Percentiles rank a stretch among this genome's conserved stretches.
Evolutionary conservation across 2,113 vertebrate genomes (phyloP).

Genomic region (Rana temporaria): DNA sequence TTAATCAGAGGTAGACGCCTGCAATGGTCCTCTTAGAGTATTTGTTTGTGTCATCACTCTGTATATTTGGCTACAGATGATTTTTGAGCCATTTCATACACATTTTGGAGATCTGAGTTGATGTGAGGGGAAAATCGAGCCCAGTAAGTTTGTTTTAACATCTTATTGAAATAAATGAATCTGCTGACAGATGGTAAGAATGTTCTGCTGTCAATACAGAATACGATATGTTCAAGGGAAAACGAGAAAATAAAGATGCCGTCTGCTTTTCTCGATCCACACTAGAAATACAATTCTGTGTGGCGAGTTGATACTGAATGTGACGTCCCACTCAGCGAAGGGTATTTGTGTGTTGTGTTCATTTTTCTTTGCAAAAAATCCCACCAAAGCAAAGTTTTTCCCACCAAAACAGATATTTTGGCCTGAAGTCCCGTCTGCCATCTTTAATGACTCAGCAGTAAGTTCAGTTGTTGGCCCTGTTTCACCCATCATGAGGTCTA

Average conservation of each 20-base stretch:
- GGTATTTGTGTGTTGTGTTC: neutral
- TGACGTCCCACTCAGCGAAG: neutral
- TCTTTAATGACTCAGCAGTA: no score
- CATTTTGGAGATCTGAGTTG: constrained; percentile 25
- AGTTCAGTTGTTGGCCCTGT: no score
- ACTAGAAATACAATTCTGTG: constrained; percentile 7
- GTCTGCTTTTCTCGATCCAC: neutral
- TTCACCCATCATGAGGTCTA: no score
- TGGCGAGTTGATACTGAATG: neutral
- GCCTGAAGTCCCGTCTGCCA: no score
- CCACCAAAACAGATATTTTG: no score
- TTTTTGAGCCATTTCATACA: neutral
- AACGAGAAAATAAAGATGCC: constrained; percentile 1
- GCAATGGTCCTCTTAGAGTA: neutral
- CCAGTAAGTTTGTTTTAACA: constrained; percentile 33
- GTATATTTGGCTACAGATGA: constrained; percentile 25
- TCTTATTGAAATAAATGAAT: constrained; percentile 44
- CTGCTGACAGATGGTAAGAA: constrained; percentile 25
- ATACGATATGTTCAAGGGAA: constrained; percentile 38
- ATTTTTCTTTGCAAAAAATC: no score
- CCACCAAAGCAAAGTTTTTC: no score
- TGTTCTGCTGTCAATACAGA: neutral
- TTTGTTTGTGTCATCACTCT: neutral
- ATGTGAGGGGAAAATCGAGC: constrained; percentile 18
- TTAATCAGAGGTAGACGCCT: no score